Evolutionary conservation across 2,113 vertebrate genomes (phyloP).

Genomic region (Grantiella picta): DNA sequence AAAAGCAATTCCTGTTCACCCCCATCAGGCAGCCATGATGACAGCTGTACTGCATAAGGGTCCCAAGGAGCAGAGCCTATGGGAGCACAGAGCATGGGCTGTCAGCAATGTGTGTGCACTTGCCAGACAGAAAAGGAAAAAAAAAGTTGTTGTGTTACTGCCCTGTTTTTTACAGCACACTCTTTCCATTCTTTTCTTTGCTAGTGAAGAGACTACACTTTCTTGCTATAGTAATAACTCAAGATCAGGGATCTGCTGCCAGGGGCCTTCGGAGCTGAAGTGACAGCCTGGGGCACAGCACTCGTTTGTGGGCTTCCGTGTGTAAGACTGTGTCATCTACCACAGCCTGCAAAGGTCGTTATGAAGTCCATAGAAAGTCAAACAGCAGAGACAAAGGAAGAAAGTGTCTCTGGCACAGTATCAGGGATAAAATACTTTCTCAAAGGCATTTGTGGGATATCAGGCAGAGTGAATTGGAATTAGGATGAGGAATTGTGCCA

Average conservation of each 20-base stretch:
- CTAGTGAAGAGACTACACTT: not conserved
- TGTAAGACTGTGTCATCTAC: not conserved
- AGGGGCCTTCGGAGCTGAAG: not conserved
- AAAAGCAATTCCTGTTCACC: not conserved
- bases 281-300: constrained; percentile 13
- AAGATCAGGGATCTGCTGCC: constrained; percentile 11
- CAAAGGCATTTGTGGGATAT: constrained; percentile 37
- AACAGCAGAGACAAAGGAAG: not conserved
- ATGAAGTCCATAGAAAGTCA: constrained; percentile 28
- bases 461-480: constrained; percentile 30
- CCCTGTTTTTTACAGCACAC: not conserved
- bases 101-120: not conserved
- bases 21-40: not conserved
- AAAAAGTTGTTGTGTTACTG: not conserved
- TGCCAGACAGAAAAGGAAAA: not conserved
- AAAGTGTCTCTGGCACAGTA: constrained; percentile 56
- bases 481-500: constrained; percentile 4
- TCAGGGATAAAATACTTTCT: constrained; percentile 26
- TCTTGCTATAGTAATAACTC: not conserved
- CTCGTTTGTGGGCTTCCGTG: not conserved
- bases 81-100: rapidly evolving
- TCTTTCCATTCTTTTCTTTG: not conserved
- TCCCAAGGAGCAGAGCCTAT: not conserved
- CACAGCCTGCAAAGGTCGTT: constrained; percentile 16
- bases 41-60: not conserved